phyloP scores from a whole-genome alignment of 2,113 vertebrate genomes.

The Rousettus leschenaultii region DNA sequence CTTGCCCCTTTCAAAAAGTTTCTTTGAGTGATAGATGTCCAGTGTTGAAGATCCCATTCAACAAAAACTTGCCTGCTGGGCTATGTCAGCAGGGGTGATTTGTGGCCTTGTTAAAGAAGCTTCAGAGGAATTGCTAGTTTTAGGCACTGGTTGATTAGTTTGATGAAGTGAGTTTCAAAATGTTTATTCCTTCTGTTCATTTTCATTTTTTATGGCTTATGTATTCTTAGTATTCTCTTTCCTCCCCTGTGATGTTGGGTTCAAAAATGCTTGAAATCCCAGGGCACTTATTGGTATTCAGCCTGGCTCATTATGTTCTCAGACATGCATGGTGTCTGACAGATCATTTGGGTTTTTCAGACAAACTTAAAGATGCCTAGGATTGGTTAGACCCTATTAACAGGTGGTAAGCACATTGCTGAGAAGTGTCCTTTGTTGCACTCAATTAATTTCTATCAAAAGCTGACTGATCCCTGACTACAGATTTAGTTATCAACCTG shows the following conservation, averaged over 20 bases:
- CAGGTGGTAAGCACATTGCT: constrained; percentile 78
- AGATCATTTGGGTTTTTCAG: constrained; percentile 47
- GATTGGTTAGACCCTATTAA: neutral
- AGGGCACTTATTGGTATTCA: constrained; percentile 15
- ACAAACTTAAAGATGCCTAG: neutral
- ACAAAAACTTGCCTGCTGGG: neutral
- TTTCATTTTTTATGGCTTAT: constrained; percentile 47
- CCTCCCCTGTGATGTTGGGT: constrained; percentile 46
- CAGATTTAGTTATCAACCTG: constrained; percentile 68
- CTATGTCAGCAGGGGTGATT: neutral
- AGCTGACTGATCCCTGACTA: constrained; percentile 51
- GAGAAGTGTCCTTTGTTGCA: constrained; percentile 64
- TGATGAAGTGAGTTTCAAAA: constrained; percentile 65
- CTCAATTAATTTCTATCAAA: constrained; percentile 66
- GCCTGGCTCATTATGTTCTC: constrained; percentile 42
- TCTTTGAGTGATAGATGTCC: neutral
- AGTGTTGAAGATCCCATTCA: neutral
- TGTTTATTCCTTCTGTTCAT: constrained; percentile 59
- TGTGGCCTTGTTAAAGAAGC: neutral
- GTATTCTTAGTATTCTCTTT: constrained; percentile 47
- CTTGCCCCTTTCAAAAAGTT: neutral
- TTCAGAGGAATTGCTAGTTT: neutral
- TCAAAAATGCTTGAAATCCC: constrained; percentile 50
- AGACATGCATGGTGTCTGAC: constrained; percentile 48
- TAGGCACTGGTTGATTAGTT: constrained; percentile 52